Conservation (phyloP, 2,888 invertebrate genomes). For the Volucella bombylans region DNA sequence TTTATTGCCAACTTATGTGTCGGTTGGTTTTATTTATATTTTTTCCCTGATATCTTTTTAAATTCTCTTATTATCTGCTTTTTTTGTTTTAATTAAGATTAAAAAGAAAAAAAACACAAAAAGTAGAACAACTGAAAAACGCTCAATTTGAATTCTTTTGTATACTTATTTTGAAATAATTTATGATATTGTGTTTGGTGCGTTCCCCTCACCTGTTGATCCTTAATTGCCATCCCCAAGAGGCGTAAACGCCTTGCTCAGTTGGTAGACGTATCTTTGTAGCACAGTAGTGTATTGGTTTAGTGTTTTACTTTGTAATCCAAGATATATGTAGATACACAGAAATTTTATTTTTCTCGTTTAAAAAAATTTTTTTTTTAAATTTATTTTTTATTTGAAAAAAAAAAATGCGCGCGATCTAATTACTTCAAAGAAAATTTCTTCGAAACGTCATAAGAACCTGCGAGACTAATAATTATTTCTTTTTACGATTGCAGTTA, state of each 20-base stretch:
- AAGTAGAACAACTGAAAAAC: conserved; percentile 26
- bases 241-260: conserved; percentile 1
- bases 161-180: conserved; percentile 12
- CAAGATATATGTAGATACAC: conserved; percentile 1
- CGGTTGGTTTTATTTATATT: conserved; percentile 46
- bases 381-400: conserved; percentile 10
- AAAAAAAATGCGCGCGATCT: not conserved
- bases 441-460: not conserved
- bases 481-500: conserved; percentile 23
- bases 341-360: not conserved
- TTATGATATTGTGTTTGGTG: not conserved
- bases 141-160: conserved; percentile 51
- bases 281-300: not conserved
- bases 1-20: conserved; percentile 62
- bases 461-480: conserved; percentile 45
- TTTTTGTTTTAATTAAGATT: conserved; percentile 6
- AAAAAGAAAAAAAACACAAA: conserved; percentile 14
- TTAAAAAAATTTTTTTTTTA: not conserved
- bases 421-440: conserved; percentile 60
- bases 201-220: conserved; percentile 58
- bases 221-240: conserved; percentile 64
- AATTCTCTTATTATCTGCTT: not conserved
- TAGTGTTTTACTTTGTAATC: not conserved
- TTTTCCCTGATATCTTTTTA: not conserved
- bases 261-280: not conserved